Conservation (phyloP, 1,140 invertebrate species). For the Andricus grossulariae region DNA sequence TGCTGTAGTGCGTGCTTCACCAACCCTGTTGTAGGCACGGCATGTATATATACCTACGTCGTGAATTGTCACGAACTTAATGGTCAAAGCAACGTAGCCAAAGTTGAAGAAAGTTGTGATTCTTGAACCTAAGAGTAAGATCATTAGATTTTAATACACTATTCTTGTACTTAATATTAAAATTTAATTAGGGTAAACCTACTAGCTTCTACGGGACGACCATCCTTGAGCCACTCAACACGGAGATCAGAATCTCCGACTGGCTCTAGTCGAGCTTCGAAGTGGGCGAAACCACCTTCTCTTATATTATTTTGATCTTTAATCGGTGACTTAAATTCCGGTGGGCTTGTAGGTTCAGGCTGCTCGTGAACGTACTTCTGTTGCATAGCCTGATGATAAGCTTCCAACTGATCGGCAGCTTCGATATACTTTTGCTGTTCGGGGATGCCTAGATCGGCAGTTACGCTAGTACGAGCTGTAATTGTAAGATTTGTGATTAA, state of each 20-base stretch:
- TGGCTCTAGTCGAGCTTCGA: constrained; percentile 95
- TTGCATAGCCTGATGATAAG: constrained; percentile 87
- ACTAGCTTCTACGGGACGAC: constrained; percentile 92
- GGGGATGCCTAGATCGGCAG: constrained; percentile 90
- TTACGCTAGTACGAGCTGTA: constrained; percentile 85
- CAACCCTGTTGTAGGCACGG: constrained; percentile 90
- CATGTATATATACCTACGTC: constrained; percentile 96
- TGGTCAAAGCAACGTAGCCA: constrained; percentile 96
- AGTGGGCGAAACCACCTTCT: constrained; percentile 96
- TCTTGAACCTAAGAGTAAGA: constrained; percentile 81
- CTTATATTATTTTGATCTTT: constrained; percentile 91
- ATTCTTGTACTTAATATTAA: constrained; percentile 22
- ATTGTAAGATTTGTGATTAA: constrained; percentile 18
- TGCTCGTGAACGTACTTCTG: constrained; percentile 86
- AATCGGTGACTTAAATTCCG: constrained; percentile 94
- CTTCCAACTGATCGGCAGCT: constrained; percentile 94
- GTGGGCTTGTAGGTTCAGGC: constrained; percentile 86
- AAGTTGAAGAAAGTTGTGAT: constrained; percentile 97
- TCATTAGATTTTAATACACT: constrained; percentile 33
- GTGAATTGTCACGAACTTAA: constrained; percentile 92
- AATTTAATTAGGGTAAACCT: constrained; percentile 43
- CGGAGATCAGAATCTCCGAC: constrained; percentile 92
- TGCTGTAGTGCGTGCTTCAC: constrained; percentile 92
- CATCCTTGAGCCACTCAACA: constrained; percentile 98
- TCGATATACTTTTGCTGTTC: constrained; percentile 96